phyloP scores from a whole-genome alignment of 2,797 vertebrate genomes.

The Anguilla pacifica region DNA sequence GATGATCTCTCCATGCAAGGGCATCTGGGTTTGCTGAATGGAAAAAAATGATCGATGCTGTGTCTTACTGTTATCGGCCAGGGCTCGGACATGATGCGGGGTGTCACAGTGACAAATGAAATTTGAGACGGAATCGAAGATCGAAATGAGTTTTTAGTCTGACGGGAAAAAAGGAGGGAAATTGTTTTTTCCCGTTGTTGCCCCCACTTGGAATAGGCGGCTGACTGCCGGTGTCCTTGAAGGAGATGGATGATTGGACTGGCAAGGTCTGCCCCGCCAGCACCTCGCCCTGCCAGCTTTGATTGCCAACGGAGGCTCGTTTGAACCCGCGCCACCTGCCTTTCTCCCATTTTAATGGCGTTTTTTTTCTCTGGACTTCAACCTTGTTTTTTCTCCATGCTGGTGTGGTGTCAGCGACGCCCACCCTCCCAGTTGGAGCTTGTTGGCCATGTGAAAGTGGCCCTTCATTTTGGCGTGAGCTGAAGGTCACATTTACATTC shows the following conservation, averaged over 20 bases:
- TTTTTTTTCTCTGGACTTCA: background rate
- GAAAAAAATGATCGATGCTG: background rate
- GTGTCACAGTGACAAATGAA: background rate
- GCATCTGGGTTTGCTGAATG: background rate
- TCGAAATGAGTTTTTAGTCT: background rate
- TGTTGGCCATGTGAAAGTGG: background rate
- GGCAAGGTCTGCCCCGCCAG: background rate
- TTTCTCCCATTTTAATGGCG: background rate
- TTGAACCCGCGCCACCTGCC: background rate
- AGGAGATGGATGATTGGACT: background rate
- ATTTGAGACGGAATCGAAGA: background rate
- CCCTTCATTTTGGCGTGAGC: background rate
- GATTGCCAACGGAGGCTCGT: background rate
- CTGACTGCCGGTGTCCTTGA: background rate
- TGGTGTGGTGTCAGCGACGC: background rate
- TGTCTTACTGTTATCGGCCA: background rate
- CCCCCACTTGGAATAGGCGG: background rate
- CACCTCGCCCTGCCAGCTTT: background rate
- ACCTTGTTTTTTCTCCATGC: background rate
- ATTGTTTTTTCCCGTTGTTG: background rate
- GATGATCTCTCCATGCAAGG: background rate
- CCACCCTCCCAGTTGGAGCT: background rate
- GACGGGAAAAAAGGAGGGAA: background rate
- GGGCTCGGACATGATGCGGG: background rate
- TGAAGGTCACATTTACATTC: background rate